These are phyloP conservation scores for Amblyjoppa proteus DNA, from an alignment of 2,888 invertebrate species.

Conservation along the genomic window DNA sequence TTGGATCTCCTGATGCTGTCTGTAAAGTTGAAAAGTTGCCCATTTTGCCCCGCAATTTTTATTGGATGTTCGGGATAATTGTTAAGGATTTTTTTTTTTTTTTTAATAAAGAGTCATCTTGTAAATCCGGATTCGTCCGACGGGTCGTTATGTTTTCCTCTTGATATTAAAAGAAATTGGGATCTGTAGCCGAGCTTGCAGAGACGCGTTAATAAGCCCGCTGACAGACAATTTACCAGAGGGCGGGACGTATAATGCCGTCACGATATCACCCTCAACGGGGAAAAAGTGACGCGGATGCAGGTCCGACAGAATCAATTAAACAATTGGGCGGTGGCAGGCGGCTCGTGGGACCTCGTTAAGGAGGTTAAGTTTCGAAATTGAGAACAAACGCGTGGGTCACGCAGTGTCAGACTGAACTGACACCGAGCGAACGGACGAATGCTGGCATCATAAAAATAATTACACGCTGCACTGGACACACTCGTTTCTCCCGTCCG, in stretches of 20 bases:
- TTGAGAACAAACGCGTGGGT: slow-evolving; percentile 80
- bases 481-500: slow-evolving; percentile 22
- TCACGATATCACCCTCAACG: slow-evolving; percentile 71
- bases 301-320: slow-evolving; percentile 80
- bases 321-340: slow-evolving; percentile 77
- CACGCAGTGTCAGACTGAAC: slow-evolving; percentile 74
- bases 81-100: neutral
- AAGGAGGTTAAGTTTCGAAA: slow-evolving; percentile 80
- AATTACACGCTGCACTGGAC: slow-evolving; percentile 38
- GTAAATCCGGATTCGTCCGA: neutral
- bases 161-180: neutral
- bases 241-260: slow-evolving; percentile 20
- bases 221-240: neutral
- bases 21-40: too few species aligned
- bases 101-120: neutral
- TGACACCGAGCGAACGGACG: slow-evolving; percentile 40
- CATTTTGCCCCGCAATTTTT: neutral
- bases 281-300: slow-evolving; percentile 79
- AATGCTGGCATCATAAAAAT: slow-evolving; percentile 57
- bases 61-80: neutral
- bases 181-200: neutral
- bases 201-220: slow-evolving; percentile 1
- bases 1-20: too few species aligned
- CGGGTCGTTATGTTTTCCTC: neutral
- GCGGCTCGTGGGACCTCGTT: slow-evolving; percentile 75